Conservation (phyloP, 2,888 invertebrate species). For the Axea sp. region DNA sequence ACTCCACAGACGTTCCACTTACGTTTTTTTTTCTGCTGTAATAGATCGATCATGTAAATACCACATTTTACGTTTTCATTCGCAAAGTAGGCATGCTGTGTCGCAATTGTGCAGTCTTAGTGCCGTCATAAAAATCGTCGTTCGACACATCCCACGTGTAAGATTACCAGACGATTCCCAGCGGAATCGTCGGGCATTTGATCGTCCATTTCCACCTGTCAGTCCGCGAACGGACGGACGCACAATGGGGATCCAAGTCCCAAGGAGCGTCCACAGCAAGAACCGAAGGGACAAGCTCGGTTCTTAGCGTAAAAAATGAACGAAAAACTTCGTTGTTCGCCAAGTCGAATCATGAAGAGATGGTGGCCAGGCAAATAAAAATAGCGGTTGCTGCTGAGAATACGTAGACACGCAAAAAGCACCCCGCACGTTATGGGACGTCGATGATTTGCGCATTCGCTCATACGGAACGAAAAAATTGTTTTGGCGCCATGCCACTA, state of each 20-base stretch:
- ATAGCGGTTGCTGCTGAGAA: slow-evolving; percentile 62
- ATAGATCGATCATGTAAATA: too few relatives aligned
- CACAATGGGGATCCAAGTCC: slow-evolving; percentile 70
- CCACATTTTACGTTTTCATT: not conserved
- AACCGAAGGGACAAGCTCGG: slow-evolving; percentile 60
- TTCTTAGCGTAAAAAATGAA: slow-evolving; percentile 56
- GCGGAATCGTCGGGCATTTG: slow-evolving; percentile 64
- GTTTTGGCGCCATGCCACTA: slow-evolving; percentile 42
- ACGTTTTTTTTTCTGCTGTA: too few relatives aligned
- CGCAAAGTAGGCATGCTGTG: slow-evolving; percentile 10
- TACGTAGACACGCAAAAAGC: slow-evolving; percentile 53
- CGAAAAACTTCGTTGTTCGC: slow-evolving; percentile 66
- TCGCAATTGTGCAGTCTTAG: slow-evolving; percentile 20
- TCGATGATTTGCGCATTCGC: slow-evolving; percentile 50
- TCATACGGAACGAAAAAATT: slow-evolving; percentile 43
- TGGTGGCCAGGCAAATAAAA: slow-evolving; percentile 67
- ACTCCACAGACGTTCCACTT: too few relatives aligned
- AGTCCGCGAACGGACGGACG: slow-evolving; percentile 67
- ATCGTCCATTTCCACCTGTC: slow-evolving; percentile 76
- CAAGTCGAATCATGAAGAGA: slow-evolving; percentile 70
- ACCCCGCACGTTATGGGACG: slow-evolving; percentile 20
- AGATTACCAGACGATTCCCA: slow-evolving; percentile 60
- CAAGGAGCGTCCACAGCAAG: slow-evolving; percentile 64
- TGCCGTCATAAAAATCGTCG: slow-evolving; percentile 44
- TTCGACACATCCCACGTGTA: slow-evolving; percentile 65